phyloP scores from a whole-genome alignment of 2,113 vertebrate species.

The Hassar affinis region DNA sequence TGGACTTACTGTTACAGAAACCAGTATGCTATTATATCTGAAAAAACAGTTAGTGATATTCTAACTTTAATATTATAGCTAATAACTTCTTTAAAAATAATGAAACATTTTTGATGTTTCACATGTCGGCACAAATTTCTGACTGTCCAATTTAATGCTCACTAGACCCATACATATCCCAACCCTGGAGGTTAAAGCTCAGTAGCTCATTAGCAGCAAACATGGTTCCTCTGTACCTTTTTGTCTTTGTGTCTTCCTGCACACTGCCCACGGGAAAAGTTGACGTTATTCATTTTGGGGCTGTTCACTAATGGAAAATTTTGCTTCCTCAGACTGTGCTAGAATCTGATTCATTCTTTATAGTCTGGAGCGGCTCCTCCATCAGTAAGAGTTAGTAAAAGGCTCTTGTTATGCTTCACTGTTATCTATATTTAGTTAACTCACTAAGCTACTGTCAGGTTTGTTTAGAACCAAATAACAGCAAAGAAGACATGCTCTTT shows the following conservation, averaged over 20 bases:
- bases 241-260: not conserved
- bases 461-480: not conserved
- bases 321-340: not conserved
- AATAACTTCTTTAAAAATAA: not conserved
- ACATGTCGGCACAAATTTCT: not conserved
- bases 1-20: not conserved
- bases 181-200: not conserved
- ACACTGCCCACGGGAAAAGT: not conserved
- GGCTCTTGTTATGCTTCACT: not conserved
- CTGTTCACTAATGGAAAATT: not conserved
- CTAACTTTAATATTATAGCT: not conserved
- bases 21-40: not conserved
- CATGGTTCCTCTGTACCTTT: not conserved
- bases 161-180: not conserved
- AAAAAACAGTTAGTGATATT: not conserved
- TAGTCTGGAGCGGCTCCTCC: not conserved
- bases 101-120: not conserved
- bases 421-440: not conserved
- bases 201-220: not conserved
- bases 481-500: constrained; percentile 11
- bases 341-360: not conserved
- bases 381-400: not conserved
- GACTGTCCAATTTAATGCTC: not conserved
- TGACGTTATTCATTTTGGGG: not conserved
- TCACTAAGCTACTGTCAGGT: not conserved